phyloP scores from a whole-genome alignment of 2,113 vertebrate species.

The Platichthys stellatus region DNA sequence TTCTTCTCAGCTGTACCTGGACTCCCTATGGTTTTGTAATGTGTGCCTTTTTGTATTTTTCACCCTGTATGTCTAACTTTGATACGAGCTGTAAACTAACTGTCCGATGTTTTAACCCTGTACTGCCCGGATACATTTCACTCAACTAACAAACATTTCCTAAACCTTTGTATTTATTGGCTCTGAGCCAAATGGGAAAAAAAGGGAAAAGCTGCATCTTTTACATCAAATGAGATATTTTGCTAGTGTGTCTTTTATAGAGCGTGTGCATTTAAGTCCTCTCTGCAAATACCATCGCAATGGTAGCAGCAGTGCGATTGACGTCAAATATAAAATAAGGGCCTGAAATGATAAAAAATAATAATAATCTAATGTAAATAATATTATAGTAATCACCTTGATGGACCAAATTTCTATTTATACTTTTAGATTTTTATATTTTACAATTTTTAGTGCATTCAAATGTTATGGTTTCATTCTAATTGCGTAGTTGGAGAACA shows the following conservation, averaged over 20 bases:
- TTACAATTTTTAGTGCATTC: slow-evolving; percentile 91
- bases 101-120: slow-evolving; percentile 54
- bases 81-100: slow-evolving; percentile 82
- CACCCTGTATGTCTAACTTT: slow-evolving; percentile 82
- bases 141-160: slow-evolving; percentile 79
- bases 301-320: slow-evolving; percentile 79
- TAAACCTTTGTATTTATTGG: slow-evolving; percentile 87
- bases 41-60: slow-evolving; percentile 91
- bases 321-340: slow-evolving; percentile 76
- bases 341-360: slow-evolving; percentile 76
- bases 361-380: slow-evolving; percentile 88
- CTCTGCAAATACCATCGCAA: slow-evolving; percentile 87
- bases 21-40: slow-evolving; percentile 79
- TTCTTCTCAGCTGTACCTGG: slow-evolving; percentile 76
- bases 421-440: slow-evolving; percentile 99
- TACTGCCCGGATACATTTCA: slow-evolving; percentile 64
- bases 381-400: slow-evolving; percentile 87
- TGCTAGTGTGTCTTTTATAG: slow-evolving; percentile 87
- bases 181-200: slow-evolving; percentile 66
- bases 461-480: slow-evolving; percentile 84
- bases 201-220: slow-evolving; percentile 54
- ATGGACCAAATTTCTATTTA: slow-evolving; percentile 99
- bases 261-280: slow-evolving; percentile 79
- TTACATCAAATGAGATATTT: slow-evolving; percentile 81
- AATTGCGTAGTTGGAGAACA: slow-evolving; percentile 82